Evolutionary conservation across 2,113 vertebrate genomes (phyloP), one percentile per base, ranked within the genome.

Genomic region (Ellobius talpinus): DNA sequence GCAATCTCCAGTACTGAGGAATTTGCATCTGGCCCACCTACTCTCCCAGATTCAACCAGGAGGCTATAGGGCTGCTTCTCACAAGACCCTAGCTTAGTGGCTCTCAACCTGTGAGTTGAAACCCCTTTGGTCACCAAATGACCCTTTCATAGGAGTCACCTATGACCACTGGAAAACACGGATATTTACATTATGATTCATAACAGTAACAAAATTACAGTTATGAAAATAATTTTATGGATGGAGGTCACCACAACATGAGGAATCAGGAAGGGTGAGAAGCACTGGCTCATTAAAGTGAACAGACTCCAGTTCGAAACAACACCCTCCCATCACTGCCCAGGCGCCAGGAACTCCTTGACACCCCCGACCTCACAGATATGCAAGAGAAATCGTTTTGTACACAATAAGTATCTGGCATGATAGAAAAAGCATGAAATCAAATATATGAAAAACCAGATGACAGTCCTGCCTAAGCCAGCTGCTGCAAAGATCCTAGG

Each of bases 231-330:
- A 61, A 84, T 61, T 39, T 82, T 84, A 39, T 61, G 23, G 55
- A 5, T 24, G 23, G 55, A n/a, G 52, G 79, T 55, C 79, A 61
- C n/a, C 23, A 29, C 36, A 82, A 82, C 79, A 61, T 26, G 55
- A 39, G 36, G 79, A n/a, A 58, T 61, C 26, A 42, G 14, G n/a
- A 61, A 42, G 55, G 79, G 4, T 61, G 55, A 42, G 55, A 61
- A 61, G 5, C 55, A 61, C 55, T 39, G 79, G 33, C 33, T 87
- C 31, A 36, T 24, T 70, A 47, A 61, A 8, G 63, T 58, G 55
- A 36, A 82, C 52, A 76, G 52, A 92, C 77, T 63, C 61, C 74
- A 93, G 91, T 33, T 63, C 78, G n/a, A 29, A 94, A 74, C 70
- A 61, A 87, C 31, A 47, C 68, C n/a, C 17, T 77, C 42, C 29